A percentile compares a stretch with the other conserved stretches of the same genome.
phyloP scores from a whole-genome alignment of 2,797 vertebrate genomes.

The Tenualosa ilisha region DNA sequence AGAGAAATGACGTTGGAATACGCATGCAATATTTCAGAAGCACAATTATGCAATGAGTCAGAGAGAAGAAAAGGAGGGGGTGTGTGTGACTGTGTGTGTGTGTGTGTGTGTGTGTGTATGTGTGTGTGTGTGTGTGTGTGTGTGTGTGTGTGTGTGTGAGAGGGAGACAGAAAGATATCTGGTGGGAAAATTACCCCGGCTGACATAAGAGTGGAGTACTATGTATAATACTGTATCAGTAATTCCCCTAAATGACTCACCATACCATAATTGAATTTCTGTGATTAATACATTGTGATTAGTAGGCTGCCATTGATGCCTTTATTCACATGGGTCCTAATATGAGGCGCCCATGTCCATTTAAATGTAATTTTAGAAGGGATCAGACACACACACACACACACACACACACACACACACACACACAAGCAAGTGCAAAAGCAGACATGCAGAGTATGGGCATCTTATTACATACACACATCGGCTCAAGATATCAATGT shows the following conservation, averaged over 20 bases:
- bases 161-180: slow-evolving; percentile 29
- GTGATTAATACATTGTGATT: slow-evolving; percentile 43
- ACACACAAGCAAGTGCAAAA: background rate
- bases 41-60: slow-evolving; percentile 15
- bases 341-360: background rate
- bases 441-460: background rate
- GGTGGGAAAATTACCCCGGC: slow-evolving; percentile 25
- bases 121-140: slow-evolving; percentile 13
- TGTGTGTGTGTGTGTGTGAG: background rate
- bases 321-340: slow-evolving; percentile 9
- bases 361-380: slow-evolving; percentile 13
- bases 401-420: background rate
- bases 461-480: background rate
- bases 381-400: background rate
- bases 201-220: slow-evolving; percentile 34
- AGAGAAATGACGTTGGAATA: background rate
- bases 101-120: slow-evolving; percentile 6
- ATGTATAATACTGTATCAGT: slow-evolving; percentile 5
- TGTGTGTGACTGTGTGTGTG: background rate
- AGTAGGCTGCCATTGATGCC: background rate
- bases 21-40: background rate
- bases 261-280: slow-evolving; percentile 47
- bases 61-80: background rate
- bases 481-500: background rate
- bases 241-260: slow-evolving; percentile 38